phyloP scores from a whole-genome alignment of 2,797 vertebrate genomes.

The Glossophaga mutica region DNA sequence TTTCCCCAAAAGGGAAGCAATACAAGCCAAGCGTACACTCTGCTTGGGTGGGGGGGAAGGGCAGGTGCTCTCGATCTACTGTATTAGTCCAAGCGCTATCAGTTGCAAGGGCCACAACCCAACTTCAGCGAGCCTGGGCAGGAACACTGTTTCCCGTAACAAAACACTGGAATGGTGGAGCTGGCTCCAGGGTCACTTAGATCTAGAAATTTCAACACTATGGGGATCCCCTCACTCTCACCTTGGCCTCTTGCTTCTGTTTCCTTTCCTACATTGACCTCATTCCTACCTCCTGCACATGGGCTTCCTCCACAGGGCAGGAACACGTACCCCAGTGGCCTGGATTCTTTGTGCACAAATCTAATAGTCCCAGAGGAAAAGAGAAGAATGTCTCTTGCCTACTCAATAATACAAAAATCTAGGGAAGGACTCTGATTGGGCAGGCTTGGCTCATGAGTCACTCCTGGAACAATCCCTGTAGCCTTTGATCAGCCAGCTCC shows the following conservation, averaged over 20 bases:
- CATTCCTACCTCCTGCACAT: rapidly evolving
- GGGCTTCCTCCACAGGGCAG: not conserved
- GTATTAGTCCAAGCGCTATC: not conserved
- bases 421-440: slow-evolving; percentile 20
- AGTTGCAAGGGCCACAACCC: not conserved
- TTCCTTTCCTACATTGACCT: not conserved
- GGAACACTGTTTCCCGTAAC: not conserved
- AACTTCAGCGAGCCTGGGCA: not conserved
- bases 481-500: not conserved
- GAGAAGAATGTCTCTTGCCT: not conserved
- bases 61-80: not conserved
- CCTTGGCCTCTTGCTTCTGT: not conserved
- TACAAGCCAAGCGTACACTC: not conserved
- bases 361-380: not conserved
- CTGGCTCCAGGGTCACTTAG: not conserved
- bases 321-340: not conserved
- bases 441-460: not conserved
- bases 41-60: not conserved
- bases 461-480: not conserved
- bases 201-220: not conserved
- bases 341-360: not conserved
- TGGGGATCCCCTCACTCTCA: not conserved
- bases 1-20: not conserved
- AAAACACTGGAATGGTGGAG: not conserved
- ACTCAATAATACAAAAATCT: not conserved